Conservation (phyloP, 2,888 invertebrate genomes). For the Bombylius discolor region DNA sequence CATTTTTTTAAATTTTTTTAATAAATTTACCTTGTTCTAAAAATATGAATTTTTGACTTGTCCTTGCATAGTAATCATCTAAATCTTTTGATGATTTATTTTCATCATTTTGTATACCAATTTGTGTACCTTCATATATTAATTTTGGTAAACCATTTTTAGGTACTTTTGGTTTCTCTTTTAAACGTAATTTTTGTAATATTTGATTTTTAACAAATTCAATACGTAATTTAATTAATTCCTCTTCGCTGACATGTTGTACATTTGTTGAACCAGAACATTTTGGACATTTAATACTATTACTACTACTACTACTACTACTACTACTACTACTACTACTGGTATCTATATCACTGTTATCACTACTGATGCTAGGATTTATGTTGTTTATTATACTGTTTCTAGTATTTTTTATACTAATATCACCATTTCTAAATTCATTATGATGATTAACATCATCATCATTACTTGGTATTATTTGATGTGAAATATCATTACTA, state of each 20-base stretch:
- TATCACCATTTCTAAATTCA: neutral
- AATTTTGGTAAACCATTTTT: slow-evolving; percentile 58
- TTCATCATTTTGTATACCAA: slow-evolving; percentile 36
- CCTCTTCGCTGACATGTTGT: slow-evolving; percentile 39
- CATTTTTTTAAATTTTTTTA: neutral
- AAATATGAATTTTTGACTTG: slow-evolving; percentile 71
- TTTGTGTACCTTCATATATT: slow-evolving; percentile 57
- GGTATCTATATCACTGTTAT: neutral
- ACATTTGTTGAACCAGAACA: slow-evolving; percentile 16
- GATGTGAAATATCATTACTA: neutral
- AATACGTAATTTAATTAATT: slow-evolving; percentile 55
- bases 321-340: neutral
- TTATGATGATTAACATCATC: neutral
- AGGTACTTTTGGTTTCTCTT: slow-evolving; percentile 49
- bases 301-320: neutral
- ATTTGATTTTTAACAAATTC: slow-evolving; percentile 78
- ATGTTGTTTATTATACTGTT: slow-evolving; percentile 3
- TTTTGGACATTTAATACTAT: slow-evolving; percentile 25
- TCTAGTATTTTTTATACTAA: too few relatives aligned
- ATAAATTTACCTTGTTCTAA: slow-evolving; percentile 55
- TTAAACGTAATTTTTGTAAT: slow-evolving; percentile 61
- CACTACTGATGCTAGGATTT: neutral
- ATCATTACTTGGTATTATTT: neutral
- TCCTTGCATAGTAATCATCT: slow-evolving; percentile 72
- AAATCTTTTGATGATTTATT: slow-evolving; percentile 34